phyloP scores from a whole-genome alignment of 2,797 vertebrate genomes.

The Esox lucius region DNA sequence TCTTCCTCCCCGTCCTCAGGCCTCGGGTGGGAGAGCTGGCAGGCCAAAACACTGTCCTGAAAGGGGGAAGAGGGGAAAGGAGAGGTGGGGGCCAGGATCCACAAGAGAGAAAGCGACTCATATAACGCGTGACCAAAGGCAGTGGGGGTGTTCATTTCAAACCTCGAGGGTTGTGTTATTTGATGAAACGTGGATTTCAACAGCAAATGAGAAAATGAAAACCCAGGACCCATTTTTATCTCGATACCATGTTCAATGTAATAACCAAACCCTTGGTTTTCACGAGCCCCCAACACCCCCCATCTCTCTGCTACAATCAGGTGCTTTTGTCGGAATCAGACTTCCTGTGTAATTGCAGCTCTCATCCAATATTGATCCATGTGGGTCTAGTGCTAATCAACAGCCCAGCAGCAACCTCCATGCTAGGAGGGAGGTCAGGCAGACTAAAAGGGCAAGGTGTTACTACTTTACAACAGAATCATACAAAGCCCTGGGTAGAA shows the following conservation, averaged over 20 bases:
- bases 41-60: constrained; percentile 74
- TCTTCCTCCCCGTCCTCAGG: constrained; percentile 9
- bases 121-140: not conserved
- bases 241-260: not conserved
- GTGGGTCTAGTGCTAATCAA: constrained; percentile 21
- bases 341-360: constrained; percentile 6
- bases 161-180: not conserved
- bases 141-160: not conserved
- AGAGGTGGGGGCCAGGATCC: not conserved
- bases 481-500: not conserved
- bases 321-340: not conserved
- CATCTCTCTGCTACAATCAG: not conserved
- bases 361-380: constrained; percentile 18
- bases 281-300: not conserved
- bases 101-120: not conserved
- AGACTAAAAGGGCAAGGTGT: not conserved
- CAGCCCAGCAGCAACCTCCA: not conserved
- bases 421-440: not conserved
- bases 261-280: not conserved
- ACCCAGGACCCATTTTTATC: too few species aligned
- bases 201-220: too few species aligned
- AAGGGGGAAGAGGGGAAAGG: not conserved
- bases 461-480: not conserved
- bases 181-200: not conserved
- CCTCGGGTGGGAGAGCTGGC: constrained; percentile 45